phyloP scores from a whole-genome alignment of 2,797 vertebrate species.

The Acanthornis magna region DNA sequence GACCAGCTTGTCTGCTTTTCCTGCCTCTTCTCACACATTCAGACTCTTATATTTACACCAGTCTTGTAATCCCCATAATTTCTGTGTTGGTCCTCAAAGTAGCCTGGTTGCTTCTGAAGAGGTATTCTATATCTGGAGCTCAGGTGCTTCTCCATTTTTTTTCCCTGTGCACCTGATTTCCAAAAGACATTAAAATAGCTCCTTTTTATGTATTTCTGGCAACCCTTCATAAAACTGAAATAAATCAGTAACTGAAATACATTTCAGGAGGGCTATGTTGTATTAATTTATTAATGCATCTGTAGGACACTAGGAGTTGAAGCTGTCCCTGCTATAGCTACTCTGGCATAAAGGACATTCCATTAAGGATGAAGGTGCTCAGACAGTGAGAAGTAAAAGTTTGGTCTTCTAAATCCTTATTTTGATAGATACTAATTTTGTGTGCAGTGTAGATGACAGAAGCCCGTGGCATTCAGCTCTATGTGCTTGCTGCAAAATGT shows the following conservation, averaged over 20 bases:
- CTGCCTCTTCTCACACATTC: not conserved
- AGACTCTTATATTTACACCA: not conserved
- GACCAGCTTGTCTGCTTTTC: not conserved
- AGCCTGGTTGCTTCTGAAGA: not conserved
- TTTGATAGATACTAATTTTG: not conserved
- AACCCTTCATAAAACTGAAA: not conserved
- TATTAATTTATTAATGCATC: not conserved
- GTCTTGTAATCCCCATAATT: not conserved
- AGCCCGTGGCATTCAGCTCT: not conserved
- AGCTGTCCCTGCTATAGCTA: not conserved
- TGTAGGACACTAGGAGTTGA: not conserved
- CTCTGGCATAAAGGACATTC: not conserved
- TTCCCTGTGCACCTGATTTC: not conserved
- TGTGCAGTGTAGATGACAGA: not conserved
- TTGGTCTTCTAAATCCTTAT: not conserved
- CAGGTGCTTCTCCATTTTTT: not conserved
- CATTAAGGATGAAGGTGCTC: not conserved
- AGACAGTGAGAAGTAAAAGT: too few relatives aligned
- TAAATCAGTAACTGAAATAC: not conserved
- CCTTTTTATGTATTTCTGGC: not conserved
- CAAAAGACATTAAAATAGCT: not conserved
- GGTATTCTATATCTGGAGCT: not conserved
- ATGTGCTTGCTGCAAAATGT: not conserved
- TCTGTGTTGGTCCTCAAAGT: not conserved
- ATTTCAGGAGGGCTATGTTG: not conserved